Conservation (phyloP, 2,113 vertebrate genomes). For the Chunga burmeisteri region DNA sequence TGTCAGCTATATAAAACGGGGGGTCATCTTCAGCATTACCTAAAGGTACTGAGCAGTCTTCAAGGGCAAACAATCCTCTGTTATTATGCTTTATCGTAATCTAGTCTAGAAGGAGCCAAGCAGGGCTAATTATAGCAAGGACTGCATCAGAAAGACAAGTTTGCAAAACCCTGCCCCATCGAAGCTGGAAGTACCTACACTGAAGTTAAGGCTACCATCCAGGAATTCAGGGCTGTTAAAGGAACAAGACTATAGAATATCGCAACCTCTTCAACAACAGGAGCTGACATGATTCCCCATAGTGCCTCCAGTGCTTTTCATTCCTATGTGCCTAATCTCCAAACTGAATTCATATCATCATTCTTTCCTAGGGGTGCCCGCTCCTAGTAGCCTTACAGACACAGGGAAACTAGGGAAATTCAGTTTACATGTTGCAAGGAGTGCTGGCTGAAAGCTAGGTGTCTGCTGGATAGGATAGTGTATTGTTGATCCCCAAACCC, state of each 20-base stretch:
- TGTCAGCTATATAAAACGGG: background rate
- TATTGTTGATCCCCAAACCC: background rate
- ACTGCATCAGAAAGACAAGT: background rate
- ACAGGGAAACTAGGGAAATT: background rate
- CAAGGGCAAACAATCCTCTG: background rate
- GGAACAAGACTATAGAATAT: background rate
- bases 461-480: background rate
- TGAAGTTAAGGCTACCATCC: background rate
- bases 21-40: background rate
- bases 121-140: background rate
- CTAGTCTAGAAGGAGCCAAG: background rate
- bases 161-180: background rate
- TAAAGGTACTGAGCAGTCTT: background rate
- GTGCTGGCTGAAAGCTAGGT: background rate
- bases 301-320: background rate
- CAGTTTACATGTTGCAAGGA: background rate
- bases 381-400: background rate
- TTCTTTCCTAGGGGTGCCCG: background rate
- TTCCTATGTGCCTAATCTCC: background rate
- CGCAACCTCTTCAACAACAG: background rate
- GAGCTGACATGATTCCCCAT: background rate
- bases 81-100: background rate
- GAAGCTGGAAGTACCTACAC: background rate
- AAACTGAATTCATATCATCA: background rate
- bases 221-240: background rate